Conservation (phyloP, 2,797 vertebrate species). For the Melanotaenia pygmaea region DNA sequence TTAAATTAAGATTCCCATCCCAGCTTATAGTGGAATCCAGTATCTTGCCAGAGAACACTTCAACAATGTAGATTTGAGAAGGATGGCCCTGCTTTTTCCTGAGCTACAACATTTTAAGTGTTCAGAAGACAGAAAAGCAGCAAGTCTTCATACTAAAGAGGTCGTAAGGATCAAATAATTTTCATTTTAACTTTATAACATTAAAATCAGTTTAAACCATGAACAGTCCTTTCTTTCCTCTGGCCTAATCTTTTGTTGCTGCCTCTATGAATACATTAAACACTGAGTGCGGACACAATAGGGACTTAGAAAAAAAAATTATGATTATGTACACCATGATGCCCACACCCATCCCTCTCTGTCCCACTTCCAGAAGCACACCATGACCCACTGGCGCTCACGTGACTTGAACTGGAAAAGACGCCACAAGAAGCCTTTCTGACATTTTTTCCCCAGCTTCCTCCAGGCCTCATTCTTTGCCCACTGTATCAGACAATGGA, state of each 20-base stretch:
- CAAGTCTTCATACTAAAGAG: background rate
- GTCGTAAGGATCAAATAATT: background rate
- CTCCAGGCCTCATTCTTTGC: constrained; percentile 61
- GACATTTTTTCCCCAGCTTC: constrained; percentile 59
- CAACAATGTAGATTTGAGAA: background rate
- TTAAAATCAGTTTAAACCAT: background rate
- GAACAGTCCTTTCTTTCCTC: too few species aligned
- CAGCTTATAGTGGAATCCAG: background rate
- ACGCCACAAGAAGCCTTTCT: constrained; percentile 28
- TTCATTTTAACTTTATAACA: background rate
- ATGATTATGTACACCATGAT: constrained; percentile 23
- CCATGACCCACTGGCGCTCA: constrained; percentile 45
- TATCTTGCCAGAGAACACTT: background rate
- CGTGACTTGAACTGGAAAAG: constrained; percentile 42
- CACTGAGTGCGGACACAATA: constrained; percentile 55
- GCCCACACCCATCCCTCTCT: constrained; percentile 43
- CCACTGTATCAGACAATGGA: constrained; percentile 68
- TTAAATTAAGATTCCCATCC: too few species aligned
- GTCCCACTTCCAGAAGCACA: constrained; percentile 62
- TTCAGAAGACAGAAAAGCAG: background rate
- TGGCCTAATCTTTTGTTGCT: constrained; percentile 32
- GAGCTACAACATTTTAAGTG: background rate
- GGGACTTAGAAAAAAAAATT: background rate
- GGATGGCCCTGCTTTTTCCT: background rate
- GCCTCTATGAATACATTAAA: constrained; percentile 47